A percentile compares a stretch with the other conserved stretches of the same genome.
These are phyloP conservation scores for Xenopus laevis DNA, from an alignment of 2,113 vertebrate genomes.

Conservation along the genomic window DNA sequence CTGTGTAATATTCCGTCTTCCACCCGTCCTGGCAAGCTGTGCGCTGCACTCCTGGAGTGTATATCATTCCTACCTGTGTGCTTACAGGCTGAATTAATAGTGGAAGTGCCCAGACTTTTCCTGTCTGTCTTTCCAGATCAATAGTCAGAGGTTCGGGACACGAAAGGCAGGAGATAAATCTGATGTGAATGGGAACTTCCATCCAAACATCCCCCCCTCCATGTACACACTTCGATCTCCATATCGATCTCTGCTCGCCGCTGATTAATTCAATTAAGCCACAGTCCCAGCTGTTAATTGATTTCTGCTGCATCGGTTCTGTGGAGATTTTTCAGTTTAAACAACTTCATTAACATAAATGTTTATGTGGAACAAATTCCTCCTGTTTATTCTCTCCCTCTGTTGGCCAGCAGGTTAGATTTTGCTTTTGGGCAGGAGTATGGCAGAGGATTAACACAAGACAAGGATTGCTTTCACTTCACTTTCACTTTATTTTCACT, in stretches of 20 bases:
- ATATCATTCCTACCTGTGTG: neutral
- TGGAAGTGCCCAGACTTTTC: neutral
- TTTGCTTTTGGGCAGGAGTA: too few relatives aligned
- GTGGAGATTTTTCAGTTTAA: slow-evolving; percentile 19
- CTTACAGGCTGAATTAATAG: neutral
- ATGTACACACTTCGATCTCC: slow-evolving; percentile 25
- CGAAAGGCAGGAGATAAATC: slow-evolving; percentile 16
- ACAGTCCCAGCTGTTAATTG: slow-evolving; percentile 33
- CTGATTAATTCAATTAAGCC: slow-evolving; percentile 41
- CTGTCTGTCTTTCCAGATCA: neutral
- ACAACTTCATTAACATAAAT: slow-evolving; percentile 33
- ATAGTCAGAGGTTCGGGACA: neutral
- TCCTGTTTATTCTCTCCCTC: slow-evolving; percentile 8
- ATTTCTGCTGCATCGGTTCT: slow-evolving; percentile 15
- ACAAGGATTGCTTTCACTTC: too few relatives aligned
- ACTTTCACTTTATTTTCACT: too few relatives aligned
- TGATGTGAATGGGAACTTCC: slow-evolving; percentile 14
- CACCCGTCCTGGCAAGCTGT: too few relatives aligned
- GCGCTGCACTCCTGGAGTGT: neutral
- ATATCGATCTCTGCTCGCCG: slow-evolving; percentile 13
- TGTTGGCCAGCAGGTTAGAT: neutral
- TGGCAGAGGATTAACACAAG: too few relatives aligned
- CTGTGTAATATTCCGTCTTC: too few relatives aligned
- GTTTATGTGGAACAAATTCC: slow-evolving; percentile 22
- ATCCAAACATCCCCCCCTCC: slow-evolving; percentile 6